Percentiles rank a stretch among this genome's conserved stretches.
These are phyloP conservation scores for Cirrhinus mrigala DNA, from an alignment of 2,797 vertebrate genomes.

Conservation along the genomic window DNA sequence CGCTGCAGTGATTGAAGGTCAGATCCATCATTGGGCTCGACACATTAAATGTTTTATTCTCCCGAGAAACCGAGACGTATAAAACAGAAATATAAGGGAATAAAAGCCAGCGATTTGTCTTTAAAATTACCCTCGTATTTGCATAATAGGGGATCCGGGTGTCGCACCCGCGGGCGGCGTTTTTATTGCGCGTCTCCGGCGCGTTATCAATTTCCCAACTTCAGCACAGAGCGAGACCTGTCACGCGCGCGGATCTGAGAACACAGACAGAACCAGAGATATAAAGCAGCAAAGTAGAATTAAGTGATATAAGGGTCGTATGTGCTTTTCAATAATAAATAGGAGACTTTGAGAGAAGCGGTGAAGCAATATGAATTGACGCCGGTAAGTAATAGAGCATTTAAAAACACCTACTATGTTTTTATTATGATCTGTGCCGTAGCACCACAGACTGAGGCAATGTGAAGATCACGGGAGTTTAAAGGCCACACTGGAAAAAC, in stretches of 20 bases:
- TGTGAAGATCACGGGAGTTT: constrained; percentile 1
- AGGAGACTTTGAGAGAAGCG: constrained; percentile 93
- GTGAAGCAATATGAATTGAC: constrained; percentile 94
- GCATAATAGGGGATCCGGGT: constrained; percentile 84
- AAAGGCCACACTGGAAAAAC: constrained; percentile 22
- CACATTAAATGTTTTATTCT: constrained; percentile 72
- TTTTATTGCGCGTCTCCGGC: constrained; percentile 85
- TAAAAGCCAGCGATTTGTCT: constrained; percentile 87
- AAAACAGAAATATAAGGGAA: constrained; percentile 76
- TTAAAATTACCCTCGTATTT: constrained; percentile 86
- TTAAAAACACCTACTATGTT: constrained; percentile 86
- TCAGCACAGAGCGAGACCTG: constrained; percentile 78
- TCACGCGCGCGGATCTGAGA: constrained; percentile 45
- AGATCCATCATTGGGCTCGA: constrained; percentile 58
- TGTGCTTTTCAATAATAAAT: constrained; percentile 91
- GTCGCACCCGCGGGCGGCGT: constrained; percentile 81
- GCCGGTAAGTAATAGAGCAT: constrained; percentile 95
- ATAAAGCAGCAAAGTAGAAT: constrained; percentile 64
- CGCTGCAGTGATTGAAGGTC: constrained; percentile 44
- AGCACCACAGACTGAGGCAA: constrained; percentile 4
- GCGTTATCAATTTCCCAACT: constrained; percentile 84
- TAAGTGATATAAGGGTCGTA: constrained; percentile 61
- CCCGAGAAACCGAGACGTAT: constrained; percentile 54
- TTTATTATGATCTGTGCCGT: constrained; percentile 80
- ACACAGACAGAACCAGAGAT: constrained; percentile 67